Conservation (phyloP, 92 coral and sea anemone genomes). For the Porites divaricata region DNA sequence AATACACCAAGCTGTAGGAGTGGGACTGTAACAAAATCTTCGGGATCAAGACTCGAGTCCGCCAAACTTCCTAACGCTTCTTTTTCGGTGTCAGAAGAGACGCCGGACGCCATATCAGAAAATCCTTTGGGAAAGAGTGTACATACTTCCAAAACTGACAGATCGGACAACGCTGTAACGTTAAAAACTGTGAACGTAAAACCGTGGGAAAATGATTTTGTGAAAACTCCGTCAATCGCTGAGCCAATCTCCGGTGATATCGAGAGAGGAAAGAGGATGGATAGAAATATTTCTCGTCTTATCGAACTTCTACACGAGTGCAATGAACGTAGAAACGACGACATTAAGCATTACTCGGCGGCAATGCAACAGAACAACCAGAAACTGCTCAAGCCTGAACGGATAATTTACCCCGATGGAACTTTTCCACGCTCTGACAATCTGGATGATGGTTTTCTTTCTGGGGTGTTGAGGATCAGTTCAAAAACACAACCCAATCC, state of each 20-base stretch:
- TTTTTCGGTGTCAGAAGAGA: no score
- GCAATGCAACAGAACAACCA: not conserved
- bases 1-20: not conserved
- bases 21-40: not conserved
- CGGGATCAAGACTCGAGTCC: not conserved
- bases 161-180: not conserved
- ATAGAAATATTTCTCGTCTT: constrained; percentile 1
- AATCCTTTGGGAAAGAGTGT: not conserved
- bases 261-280: not conserved
- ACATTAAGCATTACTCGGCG: not conserved
- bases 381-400: constrained; percentile 4
- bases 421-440: not conserved
- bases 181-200: constrained; percentile 20
- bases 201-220: constrained; percentile 19
- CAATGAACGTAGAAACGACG: not conserved
- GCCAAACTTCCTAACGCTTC: no score
- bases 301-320: not conserved
- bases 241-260: not conserved
- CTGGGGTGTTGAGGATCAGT: constrained; percentile 16
- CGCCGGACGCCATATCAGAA: not conserved
- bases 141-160: not conserved
- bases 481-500: constrained; percentile 12
- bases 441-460: not conserved
- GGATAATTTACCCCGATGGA: not conserved
- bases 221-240: not conserved